These are phyloP conservation scores for Florisuga fusca DNA, from an alignment of 2,797 vertebrate genomes.

Conservation along the genomic window DNA sequence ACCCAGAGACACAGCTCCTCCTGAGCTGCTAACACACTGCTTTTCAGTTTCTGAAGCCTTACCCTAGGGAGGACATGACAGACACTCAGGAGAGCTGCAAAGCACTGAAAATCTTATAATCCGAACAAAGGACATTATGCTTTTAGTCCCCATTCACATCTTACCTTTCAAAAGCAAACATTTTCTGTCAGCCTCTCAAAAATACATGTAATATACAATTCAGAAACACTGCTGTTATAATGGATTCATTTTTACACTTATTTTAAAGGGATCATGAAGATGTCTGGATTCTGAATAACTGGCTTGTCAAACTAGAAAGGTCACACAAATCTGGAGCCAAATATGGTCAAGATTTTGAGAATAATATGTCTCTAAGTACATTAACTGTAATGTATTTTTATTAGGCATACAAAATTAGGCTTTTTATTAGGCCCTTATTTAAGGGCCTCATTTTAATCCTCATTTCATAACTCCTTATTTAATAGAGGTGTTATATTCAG, in stretches of 20 bases:
- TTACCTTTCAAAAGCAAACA: not conserved
- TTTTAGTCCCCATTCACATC: not conserved
- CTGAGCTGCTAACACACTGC: not conserved
- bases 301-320: not conserved
- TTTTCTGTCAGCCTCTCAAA: not conserved
- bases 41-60: not conserved
- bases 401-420: not conserved
- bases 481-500: not conserved
- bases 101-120: not conserved
- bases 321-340: not conserved
- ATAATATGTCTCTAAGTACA: not conserved
- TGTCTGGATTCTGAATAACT: not conserved
- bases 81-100: not conserved
- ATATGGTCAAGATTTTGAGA: not conserved
- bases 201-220: not conserved
- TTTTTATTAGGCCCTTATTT: too few species aligned
- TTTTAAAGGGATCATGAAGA: not conserved
- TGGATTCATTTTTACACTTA: not conserved
- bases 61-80: not conserved
- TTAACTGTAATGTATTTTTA: not conserved
- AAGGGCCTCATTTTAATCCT: not conserved
- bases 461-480: slow-evolving; percentile 22
- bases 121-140: not conserved
- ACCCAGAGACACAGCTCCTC: not conserved
- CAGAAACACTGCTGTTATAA: not conserved